Base-by-base conservation (phyloP, 1,140 invertebrate species). In the Hyphantria cunea region DNA sequence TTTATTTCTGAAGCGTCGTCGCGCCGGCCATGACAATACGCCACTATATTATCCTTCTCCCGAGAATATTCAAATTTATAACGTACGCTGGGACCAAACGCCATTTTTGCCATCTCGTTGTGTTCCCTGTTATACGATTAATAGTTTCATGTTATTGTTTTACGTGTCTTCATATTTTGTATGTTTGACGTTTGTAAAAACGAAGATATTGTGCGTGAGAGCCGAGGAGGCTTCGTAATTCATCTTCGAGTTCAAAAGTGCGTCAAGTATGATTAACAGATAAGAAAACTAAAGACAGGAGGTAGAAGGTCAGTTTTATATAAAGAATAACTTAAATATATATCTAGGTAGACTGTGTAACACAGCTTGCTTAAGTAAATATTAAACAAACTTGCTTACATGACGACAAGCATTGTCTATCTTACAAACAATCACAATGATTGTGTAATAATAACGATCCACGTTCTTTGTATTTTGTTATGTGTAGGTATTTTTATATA, bases 41-140 rank as follows among this genome's bases (percentile, higher is more conserved):
- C 72, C 72, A 67, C 72, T 87, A 87, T 87, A 74, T 87, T 84
- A 87, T 84, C 70, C 66, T 50, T 31, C 61, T 62, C 74, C 72
- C 72, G 69, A 76, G 78, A 82, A 85, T 81, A 85, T 87, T 87
- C 77, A 87, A 82, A 87, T 87, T 85, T 87, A 87, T 85, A 82
- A 87, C 64, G 68, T 78, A 78, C 76, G 70, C 64, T 41, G 50
- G 42, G 25, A 14, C 11, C 37, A 60, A 74, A 74, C 79, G 79
- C 79, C 76, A 78, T 76, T 82, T 75, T 74, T 75, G 72, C 75
- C 66, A 73, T 70, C 61, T 69, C 62, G 58, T 49, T 63, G 60
- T 70, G 67, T 73, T 75, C 65, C 51, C 33, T 53, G 59, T 51
- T 53, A 33, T 33, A 53, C 65, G 59, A 73, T 70, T 78, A 76